Evolutionary conservation across 2,113 vertebrate species (phyloP), one percentile per base, ranked within the genome.

Genomic region (Pomatorhinus ruficollis): DNA sequence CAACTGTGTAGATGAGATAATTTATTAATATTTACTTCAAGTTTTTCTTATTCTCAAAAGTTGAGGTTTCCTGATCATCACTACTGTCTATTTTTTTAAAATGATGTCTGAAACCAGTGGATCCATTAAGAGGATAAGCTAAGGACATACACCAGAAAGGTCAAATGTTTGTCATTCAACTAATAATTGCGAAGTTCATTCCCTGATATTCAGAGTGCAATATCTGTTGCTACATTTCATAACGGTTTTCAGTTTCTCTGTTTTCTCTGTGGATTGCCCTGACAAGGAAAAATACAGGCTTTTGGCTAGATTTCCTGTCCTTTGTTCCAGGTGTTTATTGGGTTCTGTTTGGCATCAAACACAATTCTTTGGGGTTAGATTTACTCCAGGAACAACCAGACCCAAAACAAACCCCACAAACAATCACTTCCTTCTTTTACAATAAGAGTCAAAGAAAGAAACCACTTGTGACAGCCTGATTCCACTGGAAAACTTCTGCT

Each of bases 381-480:
- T 70, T 65, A 56, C 15, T 75, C 27, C 4, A 53, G 28, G 12
- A 76, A 39, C 4, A 69, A 54, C 18, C 15, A 30, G 54, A 54
- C 31, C 7, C 39, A 22, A 44, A 71, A 2, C 35, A 33, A 5
- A 39, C 8, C 15, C 19, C 15, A 30, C 5, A 17, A 31, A 22
- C 3, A 3, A 23, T 24, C 11, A 47, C 7, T 68, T 77, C 15
- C 18, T 71, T 12, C 11, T 59, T 57, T 79, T 44, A 33, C 42
- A 70, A 8, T 44, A 44, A n/a, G 37, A 82, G 31, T 1, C n/a
- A 78, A 60, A n/a, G 24, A 50, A 19, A 80, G 25, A 63, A 76
- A 42, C 11, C 9, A 7, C 9, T 12, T 25, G 18, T 30, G 6
- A 27, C 9, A 2, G 0, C 45, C 39, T 50, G 22, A 45, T 4